These are phyloP conservation scores for Chalcosyrphus nemorum DNA, from an alignment of 2,888 invertebrate genomes.

Conservation along the genomic window DNA sequence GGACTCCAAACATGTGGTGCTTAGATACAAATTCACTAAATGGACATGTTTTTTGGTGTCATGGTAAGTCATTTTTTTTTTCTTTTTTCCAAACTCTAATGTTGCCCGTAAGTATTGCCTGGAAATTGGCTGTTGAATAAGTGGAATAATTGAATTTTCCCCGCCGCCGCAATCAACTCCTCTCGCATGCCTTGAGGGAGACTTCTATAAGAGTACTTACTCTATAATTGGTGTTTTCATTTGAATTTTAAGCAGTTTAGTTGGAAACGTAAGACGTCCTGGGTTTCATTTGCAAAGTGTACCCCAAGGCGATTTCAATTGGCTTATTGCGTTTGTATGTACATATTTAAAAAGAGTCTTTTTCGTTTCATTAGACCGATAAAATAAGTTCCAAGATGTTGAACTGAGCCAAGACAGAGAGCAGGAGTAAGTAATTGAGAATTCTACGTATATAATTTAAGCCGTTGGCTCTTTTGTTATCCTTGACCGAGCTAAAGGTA, in stretches of 20 bases:
- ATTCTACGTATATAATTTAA: neutral
- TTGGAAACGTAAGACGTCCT: neutral
- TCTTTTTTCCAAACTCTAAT: neutral
- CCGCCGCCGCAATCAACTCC: no score
- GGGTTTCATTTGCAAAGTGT: conserved; percentile 38
- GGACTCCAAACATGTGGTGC: neutral
- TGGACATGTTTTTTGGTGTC: neutral
- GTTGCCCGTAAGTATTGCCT: neutral
- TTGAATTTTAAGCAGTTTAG: conserved; percentile 39
- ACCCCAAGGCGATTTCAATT: conserved; percentile 2
- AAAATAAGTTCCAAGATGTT: no score
- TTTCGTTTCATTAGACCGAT: neutral
- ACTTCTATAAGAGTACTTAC: neutral
- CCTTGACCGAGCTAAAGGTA: no score
- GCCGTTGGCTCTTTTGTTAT: neutral
- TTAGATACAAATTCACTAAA: neutral
- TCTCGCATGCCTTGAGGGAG: neutral
- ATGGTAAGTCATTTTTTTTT: neutral
- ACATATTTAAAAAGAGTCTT: neutral
- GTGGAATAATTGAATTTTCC: conserved; percentile 12
- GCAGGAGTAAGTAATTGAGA: neutral
- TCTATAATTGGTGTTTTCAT: conserved; percentile 37
- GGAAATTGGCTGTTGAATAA: neutral
- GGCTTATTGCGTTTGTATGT: conserved; percentile 2
- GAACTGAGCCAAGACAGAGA: no score